These are phyloP conservation scores for Chromis chromis DNA, from an alignment of 2,797 vertebrate genomes.

Conservation along the genomic window DNA sequence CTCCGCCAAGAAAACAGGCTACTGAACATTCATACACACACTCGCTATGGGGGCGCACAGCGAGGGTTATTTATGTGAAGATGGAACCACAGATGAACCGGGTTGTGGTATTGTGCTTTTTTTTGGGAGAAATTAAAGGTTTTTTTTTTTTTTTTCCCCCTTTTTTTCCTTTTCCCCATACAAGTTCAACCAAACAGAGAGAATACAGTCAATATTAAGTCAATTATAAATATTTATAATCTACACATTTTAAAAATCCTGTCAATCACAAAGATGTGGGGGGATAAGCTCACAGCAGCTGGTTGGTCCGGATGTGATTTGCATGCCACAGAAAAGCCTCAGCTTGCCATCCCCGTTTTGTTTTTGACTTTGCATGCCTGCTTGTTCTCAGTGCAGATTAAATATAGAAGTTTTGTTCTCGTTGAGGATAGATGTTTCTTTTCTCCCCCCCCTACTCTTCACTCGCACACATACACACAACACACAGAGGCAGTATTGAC, in stretches of 20 bases:
- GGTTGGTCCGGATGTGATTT: slow-evolving; percentile 83
- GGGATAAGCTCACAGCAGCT: slow-evolving; percentile 82
- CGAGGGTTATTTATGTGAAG: slow-evolving; percentile 72
- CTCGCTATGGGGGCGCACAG: slow-evolving; percentile 15
- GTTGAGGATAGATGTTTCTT: slow-evolving; percentile 80
- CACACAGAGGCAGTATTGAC: slow-evolving; percentile 79
- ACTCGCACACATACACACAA: slow-evolving; percentile 50
- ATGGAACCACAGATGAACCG: slow-evolving; percentile 62
- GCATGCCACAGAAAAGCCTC: slow-evolving; percentile 84
- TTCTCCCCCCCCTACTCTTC: slow-evolving; percentile 20
- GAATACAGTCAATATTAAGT: slow-evolving; percentile 86
- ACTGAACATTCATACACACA: slow-evolving; percentile 50
- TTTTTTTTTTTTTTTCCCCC: slow-evolving; percentile 54
- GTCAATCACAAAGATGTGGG: slow-evolving; percentile 84
- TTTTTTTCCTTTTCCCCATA: slow-evolving; percentile 61
- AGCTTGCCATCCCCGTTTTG: slow-evolving; percentile 82
- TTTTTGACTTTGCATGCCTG: slow-evolving; percentile 84
- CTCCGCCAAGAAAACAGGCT: slow-evolving; percentile 65
- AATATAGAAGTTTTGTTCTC: slow-evolving; percentile 89
- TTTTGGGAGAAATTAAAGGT: slow-evolving; percentile 61
- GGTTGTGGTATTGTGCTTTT: slow-evolving; percentile 60
- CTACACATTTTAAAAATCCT: slow-evolving; percentile 86
- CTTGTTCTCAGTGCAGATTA: slow-evolving; percentile 86
- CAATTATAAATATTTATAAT: slow-evolving; percentile 91
- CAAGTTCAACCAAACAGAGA: slow-evolving; percentile 84